Evolutionary conservation across 2,797 vertebrate species (phyloP), one percentile per base, ranked within the genome.

Genomic region (Syngnathus acus): DNA sequence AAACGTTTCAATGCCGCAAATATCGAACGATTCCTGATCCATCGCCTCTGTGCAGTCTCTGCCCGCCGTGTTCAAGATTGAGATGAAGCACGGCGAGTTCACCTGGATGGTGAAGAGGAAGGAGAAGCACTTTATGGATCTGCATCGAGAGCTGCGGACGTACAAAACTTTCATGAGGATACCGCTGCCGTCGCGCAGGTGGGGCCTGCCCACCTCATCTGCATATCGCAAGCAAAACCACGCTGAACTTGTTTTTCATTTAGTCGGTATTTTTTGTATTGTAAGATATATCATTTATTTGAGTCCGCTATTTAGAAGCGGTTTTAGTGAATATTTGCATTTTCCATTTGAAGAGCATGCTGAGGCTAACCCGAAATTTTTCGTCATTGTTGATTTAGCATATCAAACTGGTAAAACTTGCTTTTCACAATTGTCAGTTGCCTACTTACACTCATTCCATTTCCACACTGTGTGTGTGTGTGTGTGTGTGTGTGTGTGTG

Each of bases 101-200:
- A 94, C 88, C 43, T 99, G 97, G 97, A 68, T 94, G 47, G 92
- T 99, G 9, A 99, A 98, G 86, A 93, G 94, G 82, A 99, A 98
- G 83, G 95, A 93, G 89, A 98, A 96, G 67, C 95, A 98, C 83
- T 99, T 99, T 78, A 82, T 98, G 83, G 97, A 99, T 54, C 90
- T 99, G 37, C 97, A 99, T 84, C 90, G 94, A 87, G 97, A 99
- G 78, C 90, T 99, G 70, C 88, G 95, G 68, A 93, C 93, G n/a
- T 98, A 98, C 83, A 99, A 98, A 91, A 93, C 95, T 73, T 92
- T 99, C 1, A 92, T 98, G 75, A 94, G 93, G 81, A 96, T 99
- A 65, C 96, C 95, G 0, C 91, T 99, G 83, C 96, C 96, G 11
- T 94, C 93, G 16, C 91, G 94, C 79, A 94, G 93, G 95, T 96